Base-by-base conservation (phyloP, 2,113 vertebrate species). In the Indri indri region DNA sequence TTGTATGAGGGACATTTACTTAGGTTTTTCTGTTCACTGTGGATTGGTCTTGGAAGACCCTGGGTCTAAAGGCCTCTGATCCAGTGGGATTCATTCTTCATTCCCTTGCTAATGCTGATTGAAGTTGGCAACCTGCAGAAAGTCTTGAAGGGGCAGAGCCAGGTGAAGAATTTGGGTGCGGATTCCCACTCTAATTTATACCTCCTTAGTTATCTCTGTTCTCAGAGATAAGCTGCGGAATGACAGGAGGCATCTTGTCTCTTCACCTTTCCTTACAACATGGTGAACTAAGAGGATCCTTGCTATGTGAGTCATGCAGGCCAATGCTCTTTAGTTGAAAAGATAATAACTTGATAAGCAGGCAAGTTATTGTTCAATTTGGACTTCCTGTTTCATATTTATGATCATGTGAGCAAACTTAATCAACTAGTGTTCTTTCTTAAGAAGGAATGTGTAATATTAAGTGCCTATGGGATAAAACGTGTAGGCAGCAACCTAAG, bases 281-380 rank as follows among this genome's bases (percentile, higher is more conserved):
- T 57, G 88, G 80, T 79, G 37, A 8, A 11, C 30, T 68, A 32
- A 63, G 84, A 47, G 12, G 20, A 85, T 92, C 93, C 74, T 84
- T 83, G 27, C 18, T 40, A 0, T 0, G 2, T 97, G 96, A 94
- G 83, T 96, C 90, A 96, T 23, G 22, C 4, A 90, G 71, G 74
- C 3, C 71, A 81, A 6, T 85, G 94, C 70, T 97, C 93, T 96
- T 88, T 94, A 73, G 83, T 91, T 10, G 7, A 76, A 76, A 91
- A 97, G 82, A 71, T 77, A 91, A 57, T 89, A 25, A 45, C 80
- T 93, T 87, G 96, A 84, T 96, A 96, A 97, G 84, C n/a, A 92
- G 30, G 22, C 63, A 68, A 22, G 70, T 94, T 73, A 52, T 74
- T 61, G 61, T 80, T 86, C 47, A 40, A 18, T 73, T 59, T 97